These are phyloP conservation scores for Cheirogaleus major DNA, from an alignment of 2,797 vertebrate genomes.

Conservation along the genomic window DNA sequence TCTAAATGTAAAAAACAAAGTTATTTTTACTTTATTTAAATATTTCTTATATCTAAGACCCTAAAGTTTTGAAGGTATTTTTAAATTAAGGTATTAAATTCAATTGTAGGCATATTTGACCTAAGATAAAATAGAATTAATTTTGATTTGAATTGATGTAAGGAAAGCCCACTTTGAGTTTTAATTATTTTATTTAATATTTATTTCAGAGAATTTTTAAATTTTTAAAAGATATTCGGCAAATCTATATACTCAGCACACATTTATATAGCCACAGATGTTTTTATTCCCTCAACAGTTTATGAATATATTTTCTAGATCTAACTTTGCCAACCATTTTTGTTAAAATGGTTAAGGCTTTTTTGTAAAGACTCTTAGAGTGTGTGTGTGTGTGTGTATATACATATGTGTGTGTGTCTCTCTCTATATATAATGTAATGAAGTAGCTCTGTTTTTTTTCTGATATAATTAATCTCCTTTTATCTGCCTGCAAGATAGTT, in stretches of 20 bases:
- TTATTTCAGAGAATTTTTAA: background rate
- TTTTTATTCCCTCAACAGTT: background rate
- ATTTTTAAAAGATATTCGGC: background rate
- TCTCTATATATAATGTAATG: background rate
- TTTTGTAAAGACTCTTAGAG: background rate
- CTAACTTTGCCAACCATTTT: background rate
- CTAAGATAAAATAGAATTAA: background rate
- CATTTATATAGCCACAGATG: background rate
- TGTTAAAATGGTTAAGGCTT: background rate
- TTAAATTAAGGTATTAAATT: conserved; percentile 16
- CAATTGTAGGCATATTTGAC: background rate
- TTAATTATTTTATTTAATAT: conserved; percentile 20
- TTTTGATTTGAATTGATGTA: background rate
- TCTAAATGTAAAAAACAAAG: background rate
- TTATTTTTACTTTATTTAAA: conserved; percentile 28
- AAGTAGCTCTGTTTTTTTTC: background rate
- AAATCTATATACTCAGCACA: background rate
- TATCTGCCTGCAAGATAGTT: background rate
- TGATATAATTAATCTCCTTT: background rate
- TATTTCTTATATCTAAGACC: background rate
- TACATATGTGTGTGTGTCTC: background rate
- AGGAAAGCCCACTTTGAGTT: background rate
- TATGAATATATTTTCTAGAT: background rate
- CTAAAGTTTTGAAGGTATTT: background rate
- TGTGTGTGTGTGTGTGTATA: background rate